These are phyloP conservation scores for Bellardia pandia DNA, from an alignment of 2,888 invertebrate genomes.

Conservation along the genomic window DNA sequence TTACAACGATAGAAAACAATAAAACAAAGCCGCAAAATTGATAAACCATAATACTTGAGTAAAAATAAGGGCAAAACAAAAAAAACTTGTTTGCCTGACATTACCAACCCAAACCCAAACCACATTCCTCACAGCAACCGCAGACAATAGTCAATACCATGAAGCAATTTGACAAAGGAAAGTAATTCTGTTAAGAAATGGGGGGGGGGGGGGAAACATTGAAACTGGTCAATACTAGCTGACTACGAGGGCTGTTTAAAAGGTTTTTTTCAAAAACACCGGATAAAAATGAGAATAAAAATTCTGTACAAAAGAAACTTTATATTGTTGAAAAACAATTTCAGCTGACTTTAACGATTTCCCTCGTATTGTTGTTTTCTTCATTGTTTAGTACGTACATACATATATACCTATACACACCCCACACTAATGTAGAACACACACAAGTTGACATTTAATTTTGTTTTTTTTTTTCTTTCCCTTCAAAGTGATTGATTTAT, in stretches of 20 bases:
- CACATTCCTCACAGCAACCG: not conserved
- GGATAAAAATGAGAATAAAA: no score
- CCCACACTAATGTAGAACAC: not conserved
- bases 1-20: not conserved
- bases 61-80: constrained; percentile 11
- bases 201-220: not conserved
- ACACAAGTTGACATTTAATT: constrained; percentile 36
- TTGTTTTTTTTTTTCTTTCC: not conserved
- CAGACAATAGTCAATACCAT: constrained; percentile 30
- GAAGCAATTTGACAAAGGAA: constrained; percentile 27
- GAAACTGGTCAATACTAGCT: not conserved
- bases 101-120: not conserved
- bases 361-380: not conserved
- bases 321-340: not conserved
- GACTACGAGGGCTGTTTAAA: no score
- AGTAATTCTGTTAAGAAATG: not conserved
- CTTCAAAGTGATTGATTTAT: constrained; percentile 45
- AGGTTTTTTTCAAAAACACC: no score
- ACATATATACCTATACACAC: not conserved
- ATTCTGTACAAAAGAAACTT: not conserved
- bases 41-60: constrained; percentile 26
- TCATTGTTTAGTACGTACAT: not conserved
- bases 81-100: constrained; percentile 6
- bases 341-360: not conserved
- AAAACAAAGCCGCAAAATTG: constrained; percentile 44